Evolutionary conservation across 2,797 vertebrate genomes (phyloP).

Genomic region (Calcarius lapponicus): DNA sequence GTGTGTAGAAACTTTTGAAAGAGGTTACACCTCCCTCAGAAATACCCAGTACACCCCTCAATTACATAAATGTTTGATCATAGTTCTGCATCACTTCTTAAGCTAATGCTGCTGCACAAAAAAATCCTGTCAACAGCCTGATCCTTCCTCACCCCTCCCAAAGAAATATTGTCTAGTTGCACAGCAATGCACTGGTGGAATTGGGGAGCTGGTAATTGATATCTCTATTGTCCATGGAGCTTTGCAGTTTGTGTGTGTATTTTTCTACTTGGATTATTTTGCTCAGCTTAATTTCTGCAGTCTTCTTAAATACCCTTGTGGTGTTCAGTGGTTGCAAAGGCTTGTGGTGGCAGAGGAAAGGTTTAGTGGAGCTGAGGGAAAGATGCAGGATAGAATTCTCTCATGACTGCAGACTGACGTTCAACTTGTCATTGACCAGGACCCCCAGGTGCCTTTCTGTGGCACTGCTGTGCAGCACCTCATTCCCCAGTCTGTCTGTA

Average conservation of each 20-base stretch:
- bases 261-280: neutral
- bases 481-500: neutral
- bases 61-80: neutral
- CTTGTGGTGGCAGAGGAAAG: neutral
- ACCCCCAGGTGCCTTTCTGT: neutral
- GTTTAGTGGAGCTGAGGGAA: neutral
- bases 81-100: neutral
- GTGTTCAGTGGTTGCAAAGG: neutral
- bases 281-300: neutral
- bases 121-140: neutral
- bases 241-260: neutral
- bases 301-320: neutral
- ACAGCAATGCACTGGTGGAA: neutral
- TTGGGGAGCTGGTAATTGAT: neutral
- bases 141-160: neutral
- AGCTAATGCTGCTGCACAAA: neutral
- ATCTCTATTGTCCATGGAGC: neutral
- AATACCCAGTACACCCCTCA: neutral
- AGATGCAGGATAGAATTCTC: neutral
- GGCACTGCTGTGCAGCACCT: neutral
- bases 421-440: neutral
- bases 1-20: neutral
- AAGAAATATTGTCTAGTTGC: neutral
- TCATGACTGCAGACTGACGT: accelerated
- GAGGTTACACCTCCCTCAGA: neutral